These are phyloP conservation scores for Brachyhypopomus gauderio DNA, from an alignment of 2,113 vertebrate genomes.

Conservation along the genomic window DNA sequence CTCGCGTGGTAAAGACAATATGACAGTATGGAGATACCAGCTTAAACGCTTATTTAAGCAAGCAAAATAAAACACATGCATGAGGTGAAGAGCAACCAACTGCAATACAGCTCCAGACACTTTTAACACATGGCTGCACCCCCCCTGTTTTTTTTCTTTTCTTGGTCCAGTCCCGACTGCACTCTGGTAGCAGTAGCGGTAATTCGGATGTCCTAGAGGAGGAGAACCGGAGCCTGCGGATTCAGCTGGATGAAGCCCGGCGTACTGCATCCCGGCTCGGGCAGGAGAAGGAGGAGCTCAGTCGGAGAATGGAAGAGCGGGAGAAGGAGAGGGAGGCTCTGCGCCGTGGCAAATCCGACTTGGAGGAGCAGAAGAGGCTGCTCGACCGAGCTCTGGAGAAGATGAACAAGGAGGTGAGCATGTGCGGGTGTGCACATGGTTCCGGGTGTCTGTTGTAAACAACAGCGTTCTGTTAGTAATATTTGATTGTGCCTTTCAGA, in stretches of 20 bases:
- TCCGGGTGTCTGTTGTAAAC: neutral
- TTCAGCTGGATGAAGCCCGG: constrained; percentile 81
- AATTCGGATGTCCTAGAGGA: constrained; percentile 73
- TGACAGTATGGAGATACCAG: neutral
- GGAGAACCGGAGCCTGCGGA: constrained; percentile 79
- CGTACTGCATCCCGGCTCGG: constrained; percentile 66
- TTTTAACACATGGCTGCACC: no score
- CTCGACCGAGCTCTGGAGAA: constrained; percentile 80
- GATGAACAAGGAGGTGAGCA: constrained; percentile 75
- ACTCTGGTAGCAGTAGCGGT: constrained; percentile 62
- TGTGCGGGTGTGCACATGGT: neutral
- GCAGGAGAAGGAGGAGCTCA: constrained; percentile 83
- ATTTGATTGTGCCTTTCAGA: constrained; percentile 63
- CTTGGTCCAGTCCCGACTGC: constrained; percentile 59
- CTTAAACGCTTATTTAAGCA: neutral
- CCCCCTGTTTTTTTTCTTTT: constrained; percentile 1
- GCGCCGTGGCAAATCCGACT: constrained; percentile 75
- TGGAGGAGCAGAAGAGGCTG: constrained; percentile 91
- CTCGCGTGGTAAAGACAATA: constrained; percentile 67
- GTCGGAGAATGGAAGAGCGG: constrained; percentile 78
- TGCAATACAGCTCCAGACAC: neutral
- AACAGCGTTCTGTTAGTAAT: no score
- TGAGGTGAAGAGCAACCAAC: neutral
- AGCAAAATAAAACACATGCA: neutral
- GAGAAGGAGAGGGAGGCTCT: constrained; percentile 83